Base-by-base conservation (phyloP, 2,113 vertebrate genomes). In the Bucco capensis region DNA sequence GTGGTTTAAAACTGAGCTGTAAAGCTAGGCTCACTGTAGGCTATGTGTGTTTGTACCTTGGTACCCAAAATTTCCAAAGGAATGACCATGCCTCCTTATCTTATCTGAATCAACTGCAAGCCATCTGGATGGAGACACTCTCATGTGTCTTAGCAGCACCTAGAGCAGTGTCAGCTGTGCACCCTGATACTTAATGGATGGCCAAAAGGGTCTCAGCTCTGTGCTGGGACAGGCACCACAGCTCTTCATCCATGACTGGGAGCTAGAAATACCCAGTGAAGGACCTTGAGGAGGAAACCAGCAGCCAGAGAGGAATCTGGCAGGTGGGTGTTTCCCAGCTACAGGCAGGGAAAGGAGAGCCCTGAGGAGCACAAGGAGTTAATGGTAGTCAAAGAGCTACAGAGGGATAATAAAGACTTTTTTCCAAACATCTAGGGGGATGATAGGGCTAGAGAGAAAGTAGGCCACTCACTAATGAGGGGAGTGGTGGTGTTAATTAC, bases 401-500 rank as follows among this genome's bases (percentile, higher is more conserved):
- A 19, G 44, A 8, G 30, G 75, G n/a, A 53, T 80, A 73, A 21
- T 6, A 57, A 80, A 31, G 60, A 75, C 72, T 78, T 83, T 58
- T n/a, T 61, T 85, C 54, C 50, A 61, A 93, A 71, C 19, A 49
- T 80, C 65, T n/a, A 28, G 38, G 51, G 62, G 72, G 38, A 75
- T 86, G 72, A 33, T 22, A 82, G 51, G 21, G 38, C 70, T 86
- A 64, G 50, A 74, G 61, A 87, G 75, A 92, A 96, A 95, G 86
- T 90, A 94, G 91, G 90, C 53, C 88, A 64, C 62, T 92, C 77
- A 3, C 75, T 94, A 94, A 93, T 88, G 94, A 95, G 61, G 86
- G 91, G 79, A 93, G 77, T 88, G 93, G 58, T 95, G 78, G 38
- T 89, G 84, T 83, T 95, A 96, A 95, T 93, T 94, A 75, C 1